Conservation (phyloP, 2,888 invertebrate species). For the Adineta ricciae region DNA sequence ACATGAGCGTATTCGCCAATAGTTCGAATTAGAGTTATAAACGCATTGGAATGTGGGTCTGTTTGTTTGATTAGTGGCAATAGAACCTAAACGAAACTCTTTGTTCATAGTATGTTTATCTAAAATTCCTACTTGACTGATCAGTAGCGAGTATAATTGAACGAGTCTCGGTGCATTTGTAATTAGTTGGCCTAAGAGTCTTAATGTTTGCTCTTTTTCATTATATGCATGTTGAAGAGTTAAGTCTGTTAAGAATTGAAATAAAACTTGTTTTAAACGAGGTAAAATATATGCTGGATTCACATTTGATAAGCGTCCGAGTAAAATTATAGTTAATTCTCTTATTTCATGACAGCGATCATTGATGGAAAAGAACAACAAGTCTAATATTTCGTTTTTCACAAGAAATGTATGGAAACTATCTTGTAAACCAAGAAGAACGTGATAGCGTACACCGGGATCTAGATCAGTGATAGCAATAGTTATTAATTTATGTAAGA, state of each 20-base stretch:
- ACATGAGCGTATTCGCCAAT: conserved; percentile 92
- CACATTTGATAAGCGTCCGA: conserved; percentile 77
- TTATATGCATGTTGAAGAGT: conserved; percentile 75
- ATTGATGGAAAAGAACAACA: conserved; percentile 83
- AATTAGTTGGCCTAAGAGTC: conserved; percentile 85
- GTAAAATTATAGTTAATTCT: conserved; percentile 80
- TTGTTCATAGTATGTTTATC: too few relatives aligned
- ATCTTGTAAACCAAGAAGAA: conserved; percentile 65
- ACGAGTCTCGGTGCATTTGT: conserved; percentile 84
- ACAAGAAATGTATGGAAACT: conserved; percentile 89
- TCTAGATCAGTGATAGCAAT: conserved; percentile 30
- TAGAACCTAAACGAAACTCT: not conserved
- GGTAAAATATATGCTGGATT: conserved; percentile 99
- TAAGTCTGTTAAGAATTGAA: conserved; percentile 73
- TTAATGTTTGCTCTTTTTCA: conserved; percentile 68
- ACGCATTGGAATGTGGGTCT: not conserved
- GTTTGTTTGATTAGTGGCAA: conserved; percentile 11
- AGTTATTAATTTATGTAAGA: not conserved
- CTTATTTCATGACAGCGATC: conserved; percentile 92
- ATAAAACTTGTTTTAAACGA: conserved; percentile 76
- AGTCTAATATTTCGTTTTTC: conserved; percentile 84
- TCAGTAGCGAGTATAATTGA: conserved; percentile 87
- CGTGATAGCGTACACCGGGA: conserved; percentile 82
- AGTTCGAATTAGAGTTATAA: conserved; percentile 51
- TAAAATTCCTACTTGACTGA: conserved; percentile 46